phyloP scores from a whole-genome alignment of 2,888 invertebrate genomes.

The Cybosia mesomella region DNA sequence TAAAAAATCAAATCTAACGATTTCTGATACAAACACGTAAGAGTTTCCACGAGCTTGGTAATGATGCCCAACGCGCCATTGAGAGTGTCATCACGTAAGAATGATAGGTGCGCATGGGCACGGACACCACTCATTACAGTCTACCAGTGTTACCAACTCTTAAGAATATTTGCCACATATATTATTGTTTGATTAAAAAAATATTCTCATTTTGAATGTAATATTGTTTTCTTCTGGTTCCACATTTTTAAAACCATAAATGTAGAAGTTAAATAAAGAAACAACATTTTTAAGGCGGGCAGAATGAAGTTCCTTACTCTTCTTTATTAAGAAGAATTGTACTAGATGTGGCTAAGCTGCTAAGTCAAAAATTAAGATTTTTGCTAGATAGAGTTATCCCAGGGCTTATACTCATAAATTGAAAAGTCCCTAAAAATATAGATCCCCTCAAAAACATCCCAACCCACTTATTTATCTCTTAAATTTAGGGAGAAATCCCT shows the following conservation, averaged over 20 bases:
- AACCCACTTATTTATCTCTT: not conserved
- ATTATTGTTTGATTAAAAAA: too few species aligned
- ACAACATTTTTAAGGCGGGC: too few species aligned
- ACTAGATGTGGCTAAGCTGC: too few species aligned
- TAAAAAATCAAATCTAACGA: not conserved
- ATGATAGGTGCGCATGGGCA: conserved; percentile 49
- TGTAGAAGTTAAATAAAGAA: not conserved
- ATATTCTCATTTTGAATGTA: too few species aligned
- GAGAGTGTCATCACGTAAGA: conserved; percentile 62
- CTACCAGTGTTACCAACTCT: not conserved
- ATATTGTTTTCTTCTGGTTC: too few species aligned
- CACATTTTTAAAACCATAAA: not conserved
- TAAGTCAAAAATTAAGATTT: not conserved
- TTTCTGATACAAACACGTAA: conserved; percentile 44
- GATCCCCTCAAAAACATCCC: not conserved
- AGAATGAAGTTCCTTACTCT: not conserved
- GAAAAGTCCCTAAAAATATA: not conserved
- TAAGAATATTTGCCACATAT: not conserved
- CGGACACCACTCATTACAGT: conserved; percentile 64
- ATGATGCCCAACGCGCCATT: conserved; percentile 54
- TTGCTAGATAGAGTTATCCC: not conserved
- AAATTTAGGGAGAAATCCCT: not conserved
- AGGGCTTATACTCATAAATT: not conserved
- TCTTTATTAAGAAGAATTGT: not conserved
- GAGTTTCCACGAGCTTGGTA: conserved; percentile 43